Evolutionary conservation across 2,888 invertebrate species (phyloP).

Genomic region (Megaustenia siamemsis): DNA sequence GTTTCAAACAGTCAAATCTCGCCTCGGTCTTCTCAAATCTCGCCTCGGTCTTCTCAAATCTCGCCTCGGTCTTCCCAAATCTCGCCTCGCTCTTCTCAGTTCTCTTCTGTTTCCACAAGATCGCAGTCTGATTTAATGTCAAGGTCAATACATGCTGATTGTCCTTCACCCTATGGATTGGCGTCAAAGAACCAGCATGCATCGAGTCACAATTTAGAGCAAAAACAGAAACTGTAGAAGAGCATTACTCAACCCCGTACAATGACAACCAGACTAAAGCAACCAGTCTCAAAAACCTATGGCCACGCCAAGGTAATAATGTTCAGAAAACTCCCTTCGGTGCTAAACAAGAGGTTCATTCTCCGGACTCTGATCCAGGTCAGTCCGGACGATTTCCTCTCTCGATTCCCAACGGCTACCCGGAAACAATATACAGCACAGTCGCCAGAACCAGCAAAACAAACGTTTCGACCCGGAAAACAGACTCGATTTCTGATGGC

Average conservation of each 20-base stretch:
- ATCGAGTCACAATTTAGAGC: not conserved
- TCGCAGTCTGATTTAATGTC: not conserved
- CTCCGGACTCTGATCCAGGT: conserved; percentile 81
- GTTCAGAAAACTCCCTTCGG: conserved; percentile 60
- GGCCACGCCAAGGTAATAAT: not conserved
- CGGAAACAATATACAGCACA: conserved; percentile 61
- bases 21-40: not conserved
- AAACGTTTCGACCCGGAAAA: conserved; percentile 81
- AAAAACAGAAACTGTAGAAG: no score
- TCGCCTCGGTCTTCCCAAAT: not conserved
- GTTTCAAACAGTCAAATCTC: not conserved
- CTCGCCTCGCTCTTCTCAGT: not conserved
- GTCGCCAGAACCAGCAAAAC: conserved; percentile 83
- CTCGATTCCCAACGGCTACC: conserved; percentile 69
- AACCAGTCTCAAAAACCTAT: not conserved
- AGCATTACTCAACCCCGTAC: conserved; percentile 40
- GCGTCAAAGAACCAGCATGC: not conserved
- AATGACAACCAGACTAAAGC: conserved; percentile 49
- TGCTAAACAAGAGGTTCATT: conserved; percentile 64
- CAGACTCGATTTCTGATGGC: not conserved
- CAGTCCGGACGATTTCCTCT: conserved; percentile 74
- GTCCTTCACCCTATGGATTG: not conserved
- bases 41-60: not conserved
- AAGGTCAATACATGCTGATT: not conserved
- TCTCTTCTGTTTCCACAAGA: not conserved